Percentiles rank a stretch among this genome's conserved stretches.
phyloP scores from a whole-genome alignment of 2,797 vertebrate genomes.

The Clarias platycephalus region DNA sequence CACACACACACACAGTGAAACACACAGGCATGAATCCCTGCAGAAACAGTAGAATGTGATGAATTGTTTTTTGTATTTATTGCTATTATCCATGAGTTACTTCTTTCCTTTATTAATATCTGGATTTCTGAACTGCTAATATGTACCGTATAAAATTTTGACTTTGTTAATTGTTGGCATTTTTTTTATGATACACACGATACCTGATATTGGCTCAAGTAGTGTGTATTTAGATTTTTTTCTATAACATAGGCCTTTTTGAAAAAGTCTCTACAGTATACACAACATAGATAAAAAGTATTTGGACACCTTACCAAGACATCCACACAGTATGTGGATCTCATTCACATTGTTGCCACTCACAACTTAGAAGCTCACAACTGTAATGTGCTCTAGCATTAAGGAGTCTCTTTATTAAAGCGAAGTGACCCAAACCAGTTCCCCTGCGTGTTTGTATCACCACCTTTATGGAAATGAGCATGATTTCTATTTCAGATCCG shows the following conservation, averaged over 20 bases:
- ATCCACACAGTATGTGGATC: not conserved
- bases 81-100: not conserved
- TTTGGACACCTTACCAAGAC: not conserved
- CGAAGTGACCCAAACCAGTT: not conserved
- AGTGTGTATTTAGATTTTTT: not conserved
- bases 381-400: not conserved
- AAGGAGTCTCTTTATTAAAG: not conserved
- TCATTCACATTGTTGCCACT: not conserved
- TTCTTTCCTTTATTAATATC: not conserved
- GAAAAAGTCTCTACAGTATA: not conserved
- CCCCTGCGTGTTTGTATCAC: not conserved
- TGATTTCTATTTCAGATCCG: constrained; percentile 73
- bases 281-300: not conserved
- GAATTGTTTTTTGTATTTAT: not conserved
- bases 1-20: constrained; percentile 24
- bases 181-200: not conserved
- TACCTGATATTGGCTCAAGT: not conserved
- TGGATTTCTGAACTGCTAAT: not conserved
- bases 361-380: not conserved
- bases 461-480: not conserved
- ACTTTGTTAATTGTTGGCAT: not conserved
- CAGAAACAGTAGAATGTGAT: not conserved
- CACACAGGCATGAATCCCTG: not conserved
- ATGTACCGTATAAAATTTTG: not conserved
- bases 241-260: not conserved